These are phyloP conservation scores for Rhingia campestris DNA, from an alignment of 2,888 invertebrate genomes.

Conservation along the genomic window DNA sequence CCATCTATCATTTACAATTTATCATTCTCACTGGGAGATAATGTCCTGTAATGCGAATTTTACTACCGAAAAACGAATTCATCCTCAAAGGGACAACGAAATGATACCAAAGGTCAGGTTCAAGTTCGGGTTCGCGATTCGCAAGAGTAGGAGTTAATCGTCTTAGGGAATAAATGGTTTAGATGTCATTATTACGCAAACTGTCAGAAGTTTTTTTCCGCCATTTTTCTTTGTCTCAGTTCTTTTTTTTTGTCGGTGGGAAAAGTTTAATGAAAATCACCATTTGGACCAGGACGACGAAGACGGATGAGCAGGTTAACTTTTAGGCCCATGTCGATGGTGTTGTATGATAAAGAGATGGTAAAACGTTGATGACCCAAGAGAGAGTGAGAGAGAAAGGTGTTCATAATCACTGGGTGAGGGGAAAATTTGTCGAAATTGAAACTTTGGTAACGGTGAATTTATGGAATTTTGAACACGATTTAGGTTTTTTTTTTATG, in stretches of 20 bases:
- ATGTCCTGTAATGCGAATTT: slow-evolving; percentile 38
- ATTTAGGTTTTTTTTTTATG: not conserved
- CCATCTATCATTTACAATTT: slow-evolving; percentile 23
- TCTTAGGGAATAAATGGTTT: slow-evolving; percentile 29
- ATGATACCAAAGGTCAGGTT: slow-evolving; percentile 31
- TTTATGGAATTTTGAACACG: not conserved
- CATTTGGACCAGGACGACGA: slow-evolving; percentile 27
- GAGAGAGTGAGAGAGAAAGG: not conserved
- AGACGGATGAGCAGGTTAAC: slow-evolving; percentile 24
- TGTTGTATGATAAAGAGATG: slow-evolving; percentile 24
- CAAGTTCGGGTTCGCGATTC: not conserved
- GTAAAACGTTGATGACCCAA: slow-evolving; percentile 57
- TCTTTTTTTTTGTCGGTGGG: not conserved
- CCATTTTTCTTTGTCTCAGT: slow-evolving; percentile 21
- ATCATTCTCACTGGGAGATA: slow-evolving; percentile 35
- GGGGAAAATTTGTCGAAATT: not conserved
- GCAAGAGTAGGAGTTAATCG: slow-evolving; percentile 5
- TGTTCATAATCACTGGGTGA: too few species aligned
- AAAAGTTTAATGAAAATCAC: slow-evolving; percentile 55
- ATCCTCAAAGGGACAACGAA: slow-evolving; percentile 51
- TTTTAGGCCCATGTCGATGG: slow-evolving; percentile 27
- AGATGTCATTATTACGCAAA: slow-evolving; percentile 54
- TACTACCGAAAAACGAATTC: slow-evolving; percentile 38
- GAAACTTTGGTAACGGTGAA: not conserved
- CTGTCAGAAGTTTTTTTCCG: slow-evolving; percentile 25